Conservation (phyloP, 2,888 invertebrate genomes). For the Halocaridina rubra region DNA sequence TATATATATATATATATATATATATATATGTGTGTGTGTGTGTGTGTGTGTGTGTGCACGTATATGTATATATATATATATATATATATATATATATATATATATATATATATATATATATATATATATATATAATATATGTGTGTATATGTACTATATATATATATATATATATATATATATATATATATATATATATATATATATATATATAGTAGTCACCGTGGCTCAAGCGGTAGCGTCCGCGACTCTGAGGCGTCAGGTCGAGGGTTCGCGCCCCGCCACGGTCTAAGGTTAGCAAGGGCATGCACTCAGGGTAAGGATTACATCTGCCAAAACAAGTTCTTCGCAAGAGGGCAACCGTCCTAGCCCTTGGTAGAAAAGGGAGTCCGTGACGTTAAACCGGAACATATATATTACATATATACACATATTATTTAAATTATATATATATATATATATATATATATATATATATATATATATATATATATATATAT, state of each 20-base stretch:
- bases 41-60: not conserved
- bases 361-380: no score
- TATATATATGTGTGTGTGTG: not conserved
- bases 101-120: slow-evolving; percentile 25
- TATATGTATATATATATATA: not conserved
- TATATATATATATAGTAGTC: no score
- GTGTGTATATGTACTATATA: no score
- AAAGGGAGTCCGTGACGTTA: no score
- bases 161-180: no score
- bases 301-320: no score
- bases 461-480: slow-evolving; percentile 26
- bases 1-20: not conserved
- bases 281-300: no score
- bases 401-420: not conserved
- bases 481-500: slow-evolving; percentile 26
- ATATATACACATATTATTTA: not conserved
- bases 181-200: slow-evolving; percentile 29
- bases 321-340: no score
- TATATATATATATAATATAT: slow-evolving; percentile 37
- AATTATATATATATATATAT: not conserved
- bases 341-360: no score
- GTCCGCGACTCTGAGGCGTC: no score
- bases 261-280: no score
- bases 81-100: slow-evolving; percentile 26
- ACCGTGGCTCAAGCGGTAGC: no score